phyloP scores from a whole-genome alignment of 2,888 invertebrate species.

The Phaonia tiefii region DNA sequence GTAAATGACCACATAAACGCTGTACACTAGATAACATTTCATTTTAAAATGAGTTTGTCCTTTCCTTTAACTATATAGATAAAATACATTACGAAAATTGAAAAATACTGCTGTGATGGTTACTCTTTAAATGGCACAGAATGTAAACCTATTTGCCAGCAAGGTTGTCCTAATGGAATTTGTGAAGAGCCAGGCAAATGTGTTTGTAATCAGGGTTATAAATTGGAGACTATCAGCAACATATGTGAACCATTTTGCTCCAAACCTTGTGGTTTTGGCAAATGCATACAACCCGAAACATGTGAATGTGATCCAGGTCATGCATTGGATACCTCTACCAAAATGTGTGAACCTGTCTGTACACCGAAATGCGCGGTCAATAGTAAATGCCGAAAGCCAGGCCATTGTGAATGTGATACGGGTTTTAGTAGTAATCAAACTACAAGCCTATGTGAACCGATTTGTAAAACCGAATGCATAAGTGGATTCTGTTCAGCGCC shows the following conservation, averaged over 20 bases:
- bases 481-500: slow-evolving; percentile 80
- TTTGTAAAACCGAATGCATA: slow-evolving; percentile 73
- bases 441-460: slow-evolving; percentile 70
- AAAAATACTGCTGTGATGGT: slow-evolving; percentile 6
- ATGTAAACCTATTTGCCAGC: slow-evolving; percentile 76
- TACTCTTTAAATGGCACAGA: background rate
- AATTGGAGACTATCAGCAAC: background rate
- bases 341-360: slow-evolving; percentile 74
- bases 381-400: slow-evolving; percentile 71
- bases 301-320: slow-evolving; percentile 64
- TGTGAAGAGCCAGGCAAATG: slow-evolving; percentile 70
- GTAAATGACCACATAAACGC: background rate
- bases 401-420: slow-evolving; percentile 70
- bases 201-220: slow-evolving; percentile 75
- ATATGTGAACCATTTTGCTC: slow-evolving; percentile 63
- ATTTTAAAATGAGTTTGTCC: background rate
- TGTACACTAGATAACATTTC: background rate
- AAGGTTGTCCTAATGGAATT: slow-evolving; percentile 74
- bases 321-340: background rate
- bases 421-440: slow-evolving; percentile 67
- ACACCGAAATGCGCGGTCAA: slow-evolving; percentile 62
- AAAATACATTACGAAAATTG: slow-evolving; percentile 7
- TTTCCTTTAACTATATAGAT: background rate
- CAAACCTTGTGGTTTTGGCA: slow-evolving; percentile 54
- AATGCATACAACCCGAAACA: slow-evolving; percentile 58